Evolutionary conservation across 2,113 vertebrate genomes (phyloP), one percentile per base, ranked within the genome.

Genomic region (Seriola aureovittata): DNA sequence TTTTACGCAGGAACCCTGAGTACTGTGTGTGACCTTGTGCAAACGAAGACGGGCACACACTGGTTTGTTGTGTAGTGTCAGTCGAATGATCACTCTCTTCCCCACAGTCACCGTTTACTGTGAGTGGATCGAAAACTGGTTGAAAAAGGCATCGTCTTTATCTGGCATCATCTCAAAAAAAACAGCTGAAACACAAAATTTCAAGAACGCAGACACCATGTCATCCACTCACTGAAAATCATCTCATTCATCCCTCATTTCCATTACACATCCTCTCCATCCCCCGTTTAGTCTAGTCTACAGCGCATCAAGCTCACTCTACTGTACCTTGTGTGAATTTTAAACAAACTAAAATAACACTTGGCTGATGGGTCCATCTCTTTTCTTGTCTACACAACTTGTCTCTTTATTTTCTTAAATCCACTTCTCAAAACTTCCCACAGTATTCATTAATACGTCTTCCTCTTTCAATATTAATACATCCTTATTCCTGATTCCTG

Each of bases 81-180:
- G 68, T 84, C 19, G 8, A 59, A 78, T 59, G 59, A 32, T 42
- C 2, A 8, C 40, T 62, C 54, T 69, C 5, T 16, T 57, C 44
- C 32, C 75, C 36, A 59, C 78, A 66, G 29, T 46, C 38, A 19
- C 50, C 4, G 48, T 60, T 64, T 25, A 11, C 34, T n/a, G 38
- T 19, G 50, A 76, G 60, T n/a, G 25, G 67, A 57, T 82, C 58
- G 10, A 89, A 75, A 54, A 64, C 34, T 34, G 72, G 52, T 74
- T 68, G 32, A 75, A 82, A 82, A 91, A 92, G 85, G 88, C 90
- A 78, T 89, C 48, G 25, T 84, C 34, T 78, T 84, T 34, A 65
- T 71, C 72, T 25, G 57, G 65, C 42, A 62, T 63, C 17, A 29
- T 73, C 38, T 79, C 63, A 84, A 85, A 81, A 36, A 63, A 60